A percentile compares a stretch with the other conserved stretches of the same genome.
These are phyloP conservation scores for Piezodorus guildinii DNA, from an alignment of 1,140 invertebrate species.

Conservation along the genomic window DNA sequence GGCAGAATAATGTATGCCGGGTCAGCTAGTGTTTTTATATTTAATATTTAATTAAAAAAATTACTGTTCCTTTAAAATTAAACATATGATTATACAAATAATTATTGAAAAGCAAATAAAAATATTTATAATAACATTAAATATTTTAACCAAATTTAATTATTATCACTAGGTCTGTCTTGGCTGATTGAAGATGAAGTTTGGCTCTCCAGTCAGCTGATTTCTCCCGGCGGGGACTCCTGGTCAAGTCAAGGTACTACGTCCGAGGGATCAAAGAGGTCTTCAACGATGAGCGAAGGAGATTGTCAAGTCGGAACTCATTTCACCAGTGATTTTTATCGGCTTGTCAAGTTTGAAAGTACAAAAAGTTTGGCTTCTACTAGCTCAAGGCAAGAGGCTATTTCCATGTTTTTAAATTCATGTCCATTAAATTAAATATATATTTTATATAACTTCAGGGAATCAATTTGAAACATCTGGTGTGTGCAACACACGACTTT, in stretches of 20 bases:
- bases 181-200: constrained; percentile 9
- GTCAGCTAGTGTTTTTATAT: too few relatives aligned
- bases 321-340: constrained; percentile 64
- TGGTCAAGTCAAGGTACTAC: constrained; percentile 45
- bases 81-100: neutral
- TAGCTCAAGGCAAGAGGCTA: constrained; percentile 41
- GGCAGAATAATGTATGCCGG: too few relatives aligned
- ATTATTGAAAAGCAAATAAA: neutral
- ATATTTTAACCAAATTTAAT: too few relatives aligned
- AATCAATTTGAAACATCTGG: too few relatives aligned
- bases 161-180: neutral
- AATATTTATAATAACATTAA: neutral
- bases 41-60: too few relatives aligned
- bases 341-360: constrained; percentile 66
- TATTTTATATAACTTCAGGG: too few relatives aligned
- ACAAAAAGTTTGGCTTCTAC: constrained; percentile 65
- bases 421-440: too few relatives aligned
- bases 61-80: too few relatives aligned
- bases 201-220: constrained; percentile 6
- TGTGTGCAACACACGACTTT: too few relatives aligned
- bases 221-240: constrained; percentile 46
- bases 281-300: constrained; percentile 51
- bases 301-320: constrained; percentile 46
- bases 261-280: constrained; percentile 36
- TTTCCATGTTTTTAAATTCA: too few relatives aligned